Evolutionary conservation across 2,113 vertebrate genomes (phyloP).

Genomic region (Triplophysa dalaica): DNA sequence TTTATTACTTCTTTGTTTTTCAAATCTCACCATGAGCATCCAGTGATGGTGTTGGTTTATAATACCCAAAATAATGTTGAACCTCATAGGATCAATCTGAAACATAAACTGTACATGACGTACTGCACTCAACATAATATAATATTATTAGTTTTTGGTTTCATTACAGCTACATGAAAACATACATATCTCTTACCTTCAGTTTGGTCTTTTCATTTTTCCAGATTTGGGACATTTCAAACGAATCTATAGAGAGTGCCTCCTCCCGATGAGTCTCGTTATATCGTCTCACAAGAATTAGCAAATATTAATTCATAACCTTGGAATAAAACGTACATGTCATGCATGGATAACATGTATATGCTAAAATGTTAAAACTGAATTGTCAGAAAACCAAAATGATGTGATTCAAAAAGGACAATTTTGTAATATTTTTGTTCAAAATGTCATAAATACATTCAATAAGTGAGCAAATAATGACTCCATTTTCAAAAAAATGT

Average conservation of each 20-base stretch:
- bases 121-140: not conserved
- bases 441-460: too few relatives aligned
- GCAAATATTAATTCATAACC: not conserved
- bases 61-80: not conserved
- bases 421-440: too few relatives aligned
- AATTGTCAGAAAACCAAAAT: too few relatives aligned
- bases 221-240: not conserved
- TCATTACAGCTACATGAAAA: not conserved
- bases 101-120: not conserved
- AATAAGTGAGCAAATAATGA: too few relatives aligned
- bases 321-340: not conserved
- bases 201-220: not conserved
- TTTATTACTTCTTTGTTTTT: not conserved
- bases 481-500: too few relatives aligned
- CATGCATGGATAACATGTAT: not conserved
- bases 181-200: not conserved
- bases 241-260: not conserved
- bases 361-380: not conserved
- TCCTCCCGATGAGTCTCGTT: not conserved
- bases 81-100: not conserved
- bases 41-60: not conserved
- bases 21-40: constrained; percentile 14
- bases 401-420: too few relatives aligned
- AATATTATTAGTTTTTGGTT: not conserved
- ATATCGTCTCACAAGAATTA: not conserved